Base-by-base conservation (phyloP, 1,140 invertebrate genomes). In the Drosophila lini region DNA sequence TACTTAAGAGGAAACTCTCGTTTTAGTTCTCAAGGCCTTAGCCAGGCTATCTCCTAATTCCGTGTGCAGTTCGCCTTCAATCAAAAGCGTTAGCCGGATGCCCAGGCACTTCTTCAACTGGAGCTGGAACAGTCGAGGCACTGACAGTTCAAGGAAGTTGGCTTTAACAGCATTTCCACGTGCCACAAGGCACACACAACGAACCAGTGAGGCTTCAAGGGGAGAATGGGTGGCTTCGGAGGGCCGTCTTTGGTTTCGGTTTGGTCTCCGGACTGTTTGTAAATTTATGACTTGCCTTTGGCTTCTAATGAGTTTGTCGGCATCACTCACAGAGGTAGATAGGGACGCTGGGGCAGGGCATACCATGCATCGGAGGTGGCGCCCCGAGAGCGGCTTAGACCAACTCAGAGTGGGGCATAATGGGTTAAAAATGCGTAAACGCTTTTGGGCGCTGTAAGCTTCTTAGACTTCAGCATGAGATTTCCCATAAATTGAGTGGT, bases 231-330 rank as follows among this genome's bases (percentile, higher is more conserved):
- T 10, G 36, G 28, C 32, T 32, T 9, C 22, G 31, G 45, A 63
- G 73, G 50, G 42, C 28, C 70, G 19, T 58, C 67, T 70, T 59
- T 60, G 73, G 74, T 56, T 53, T 57, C 63, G 31, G 47, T 62
- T 57, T 74, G 40, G 52, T 65, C 58, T 64, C 42, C 45, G 75
- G 50, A 79, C 83, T 88, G 79, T 68, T 82, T 81, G 77, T 45
- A 83, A 88, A 88, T 88, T 88, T 88, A 88, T 88, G 84, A 73
- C 80, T 89, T 80, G 83, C 77, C 80, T 71, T 71, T 63, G 82
- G 84, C 83, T 83, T 80, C 83, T 88, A 88, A 88, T 88, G 83
- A 88, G 84, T 88, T 88, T 89, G 83, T 88, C 83, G 84, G 83
- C 83, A 83, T 83, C 84, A 75, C 76, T 89, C 73, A 83, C 83